Base-by-base conservation (phyloP, 2,888 invertebrate species). In the Cyclophora punctaria region DNA sequence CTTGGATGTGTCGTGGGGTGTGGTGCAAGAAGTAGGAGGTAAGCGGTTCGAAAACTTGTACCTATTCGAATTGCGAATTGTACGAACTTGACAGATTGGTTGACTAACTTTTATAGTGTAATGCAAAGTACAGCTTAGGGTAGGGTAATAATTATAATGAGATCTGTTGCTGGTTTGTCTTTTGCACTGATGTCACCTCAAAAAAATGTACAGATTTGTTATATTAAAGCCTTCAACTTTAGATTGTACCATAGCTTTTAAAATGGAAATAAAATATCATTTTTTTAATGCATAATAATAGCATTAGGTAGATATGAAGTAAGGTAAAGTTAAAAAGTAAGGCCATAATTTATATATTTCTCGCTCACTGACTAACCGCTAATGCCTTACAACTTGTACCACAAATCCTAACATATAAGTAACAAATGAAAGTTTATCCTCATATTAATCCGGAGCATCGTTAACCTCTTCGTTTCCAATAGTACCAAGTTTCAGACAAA, bases 1-100 rank as follows among this genome's bases (percentile, higher is more conserved):
- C 64, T 64, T 62, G 60, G 50, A 57, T 62, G 48, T 57, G 55
- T 58, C 47, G 7, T 53, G 52, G 45, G 50, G 51, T 49, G 47
- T 52, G 62, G 51, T 40, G 44, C 50, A 65, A 66, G 52, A 5
- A 44, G 52, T 20, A 52, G 47, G 54, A 49, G 42, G 2, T 5
- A 37, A 50, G 71, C 69, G 70, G n/a, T 46, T 47, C 40, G n/a
- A 3, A 7, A 3, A 41, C n/a, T 3, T 4, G 6, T 41, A 5
- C n/a, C n/a, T 41, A 41, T 41, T 41, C n/a, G n/a, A n/a, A n/a
- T n/a, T 7, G 41, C 3, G 6, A 41, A 7, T 41, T 41, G 2
- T 20, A 20, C 20, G 20, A 20, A 20, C 20, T 20, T 20, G 20
- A 20, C 20, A 20, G 20, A 1, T 20, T 20, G 20, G 1, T 20